Conservation (phyloP, 2,113 vertebrate species). For the Heterochromis multidens region DNA sequence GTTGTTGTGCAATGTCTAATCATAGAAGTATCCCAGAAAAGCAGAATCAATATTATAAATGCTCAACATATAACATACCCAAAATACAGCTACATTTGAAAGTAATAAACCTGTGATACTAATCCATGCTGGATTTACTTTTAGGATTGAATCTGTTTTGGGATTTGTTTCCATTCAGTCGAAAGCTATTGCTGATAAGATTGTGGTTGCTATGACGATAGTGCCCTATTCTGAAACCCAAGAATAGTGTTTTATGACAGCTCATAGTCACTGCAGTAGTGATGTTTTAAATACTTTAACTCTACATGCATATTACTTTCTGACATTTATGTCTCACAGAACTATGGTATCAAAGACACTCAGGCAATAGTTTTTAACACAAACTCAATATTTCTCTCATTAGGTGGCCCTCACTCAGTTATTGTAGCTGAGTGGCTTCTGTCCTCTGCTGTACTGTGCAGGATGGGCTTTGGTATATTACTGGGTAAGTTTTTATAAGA, state of each 20-base stretch:
- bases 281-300: neutral
- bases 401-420: slow-evolving; percentile 91
- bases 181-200: neutral
- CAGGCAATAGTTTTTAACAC: neutral
- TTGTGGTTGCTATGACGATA: slow-evolving; percentile 28
- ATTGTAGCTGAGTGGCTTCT: slow-evolving; percentile 87
- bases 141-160: neutral
- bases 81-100: neutral
- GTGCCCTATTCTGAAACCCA: neutral
- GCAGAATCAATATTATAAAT: neutral
- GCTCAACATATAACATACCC: neutral
- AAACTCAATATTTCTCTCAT: neutral
- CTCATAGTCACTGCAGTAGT: neutral
- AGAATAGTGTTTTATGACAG: neutral
- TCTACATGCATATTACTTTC: neutral
- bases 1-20: neutral
- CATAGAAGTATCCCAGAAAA: neutral
- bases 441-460: slow-evolving; percentile 81
- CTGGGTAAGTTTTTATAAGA: slow-evolving; percentile 78
- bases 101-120: neutral
- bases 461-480: slow-evolving; percentile 85
- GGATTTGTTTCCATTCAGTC: slow-evolving; percentile 12
- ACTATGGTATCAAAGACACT: neutral
- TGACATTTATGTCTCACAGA: neutral
- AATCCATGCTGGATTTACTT: slow-evolving; percentile 6